Conservation (phyloP, 2,113 vertebrate species). For the Daphoenositta chrysoptera region DNA sequence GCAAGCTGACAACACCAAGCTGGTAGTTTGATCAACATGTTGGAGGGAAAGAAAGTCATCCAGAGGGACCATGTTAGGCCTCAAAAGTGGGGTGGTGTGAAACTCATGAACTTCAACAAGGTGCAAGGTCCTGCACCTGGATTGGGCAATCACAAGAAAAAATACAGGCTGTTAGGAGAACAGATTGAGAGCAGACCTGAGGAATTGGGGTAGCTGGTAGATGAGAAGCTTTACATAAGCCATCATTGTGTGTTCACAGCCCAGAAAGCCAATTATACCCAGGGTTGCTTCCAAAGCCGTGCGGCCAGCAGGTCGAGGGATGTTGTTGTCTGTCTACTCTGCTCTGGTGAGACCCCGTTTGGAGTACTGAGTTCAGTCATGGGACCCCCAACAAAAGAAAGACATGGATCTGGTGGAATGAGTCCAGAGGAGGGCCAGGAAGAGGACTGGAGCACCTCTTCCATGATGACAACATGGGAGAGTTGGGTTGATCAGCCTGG, state of each 20-base stretch:
- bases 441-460: background rate
- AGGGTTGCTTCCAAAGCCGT: background rate
- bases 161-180: background rate
- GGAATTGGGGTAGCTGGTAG: background rate
- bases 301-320: background rate
- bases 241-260: background rate
- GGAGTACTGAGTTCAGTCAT: background rate
- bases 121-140: background rate
- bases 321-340: too few relatives aligned
- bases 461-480: background rate
- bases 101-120: background rate
- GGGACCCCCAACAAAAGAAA: background rate
- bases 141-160: background rate
- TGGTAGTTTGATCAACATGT: too few relatives aligned
- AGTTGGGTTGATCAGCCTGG: background rate
- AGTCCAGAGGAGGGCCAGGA: background rate
- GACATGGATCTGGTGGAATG: background rate
- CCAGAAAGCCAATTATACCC: background rate
- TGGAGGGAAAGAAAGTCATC: background rate
- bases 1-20: background rate
- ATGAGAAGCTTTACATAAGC: background rate
- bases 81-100: background rate
- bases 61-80: too few relatives aligned
- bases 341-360: rapidly evolving
- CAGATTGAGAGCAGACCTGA: background rate